Evolutionary conservation across 2,797 vertebrate genomes (phyloP).

Genomic region (Schizopygopsis malacanthus): DNA sequence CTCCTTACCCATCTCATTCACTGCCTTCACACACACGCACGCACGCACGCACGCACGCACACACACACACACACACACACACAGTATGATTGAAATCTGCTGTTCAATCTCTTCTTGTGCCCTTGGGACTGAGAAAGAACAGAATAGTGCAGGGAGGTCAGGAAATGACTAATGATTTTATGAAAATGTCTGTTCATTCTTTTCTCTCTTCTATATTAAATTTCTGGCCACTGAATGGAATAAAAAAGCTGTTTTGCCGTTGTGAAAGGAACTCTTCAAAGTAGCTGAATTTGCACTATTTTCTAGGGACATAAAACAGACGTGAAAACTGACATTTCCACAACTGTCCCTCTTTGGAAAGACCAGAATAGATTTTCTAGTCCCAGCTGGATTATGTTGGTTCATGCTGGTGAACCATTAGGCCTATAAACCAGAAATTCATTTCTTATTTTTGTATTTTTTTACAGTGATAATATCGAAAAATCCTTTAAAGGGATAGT

Average conservation of each 20-base stretch:
- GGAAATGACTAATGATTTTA: conserved; percentile 63
- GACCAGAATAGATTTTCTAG: background rate
- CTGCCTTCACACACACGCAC: conserved; percentile 39
- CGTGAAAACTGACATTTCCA: background rate
- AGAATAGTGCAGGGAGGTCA: conserved; percentile 44
- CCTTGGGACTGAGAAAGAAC: conserved; percentile 57
- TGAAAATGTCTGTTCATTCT: conserved; percentile 52
- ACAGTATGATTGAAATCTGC: conserved; percentile 61
- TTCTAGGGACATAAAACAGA: background rate
- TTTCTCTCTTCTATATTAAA: conserved; percentile 54
- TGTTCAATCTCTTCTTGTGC: conserved; percentile 53
- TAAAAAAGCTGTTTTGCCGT: conserved; percentile 8
- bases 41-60: conserved; percentile 41
- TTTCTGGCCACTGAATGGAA: conserved; percentile 2
- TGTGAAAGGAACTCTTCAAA: conserved; percentile 18
- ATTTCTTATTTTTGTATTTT: background rate
- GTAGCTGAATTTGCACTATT: conserved; percentile 28
- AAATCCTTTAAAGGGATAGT: background rate
- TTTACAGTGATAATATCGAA: background rate
- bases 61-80: conserved; percentile 45
- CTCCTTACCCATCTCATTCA: conserved; percentile 48
- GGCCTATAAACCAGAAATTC: background rate
- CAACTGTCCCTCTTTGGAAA: background rate
- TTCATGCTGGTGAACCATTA: background rate
- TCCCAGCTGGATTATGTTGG: background rate